Conservation (phyloP, 2,113 vertebrate genomes). For the Apodemus sylvaticus region DNA sequence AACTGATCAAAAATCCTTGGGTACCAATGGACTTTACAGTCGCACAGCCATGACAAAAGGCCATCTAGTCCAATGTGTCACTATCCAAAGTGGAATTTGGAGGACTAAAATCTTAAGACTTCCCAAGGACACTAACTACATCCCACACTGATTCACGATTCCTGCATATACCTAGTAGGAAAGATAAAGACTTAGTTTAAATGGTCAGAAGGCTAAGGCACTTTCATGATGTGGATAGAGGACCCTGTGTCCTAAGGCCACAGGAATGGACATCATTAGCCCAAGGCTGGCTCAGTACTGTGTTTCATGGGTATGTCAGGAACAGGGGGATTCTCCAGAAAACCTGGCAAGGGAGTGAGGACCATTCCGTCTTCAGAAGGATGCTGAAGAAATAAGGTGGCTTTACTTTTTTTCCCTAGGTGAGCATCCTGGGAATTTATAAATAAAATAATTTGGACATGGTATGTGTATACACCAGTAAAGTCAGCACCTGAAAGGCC, state of each 20-base stretch:
- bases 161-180: background rate
- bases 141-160: background rate
- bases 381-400: background rate
- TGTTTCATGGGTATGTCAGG: too few relatives aligned
- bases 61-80: background rate
- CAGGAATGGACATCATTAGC: background rate
- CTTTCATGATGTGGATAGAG: background rate
- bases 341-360: background rate
- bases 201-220: background rate
- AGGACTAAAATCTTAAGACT: background rate
- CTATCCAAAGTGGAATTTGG: too few relatives aligned
- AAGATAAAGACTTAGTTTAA: background rate
- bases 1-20: background rate
- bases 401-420: background rate
- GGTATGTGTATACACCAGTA: background rate
- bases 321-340: background rate
- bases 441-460: background rate
- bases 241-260: background rate
- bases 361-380: background rate
- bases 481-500: background rate
- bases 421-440: background rate
- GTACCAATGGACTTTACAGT: background rate
- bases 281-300: background rate
- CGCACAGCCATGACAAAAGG: background rate
- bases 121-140: background rate